Conservation (phyloP, 2,888 invertebrate species). For the Hybos culiciformis region DNA sequence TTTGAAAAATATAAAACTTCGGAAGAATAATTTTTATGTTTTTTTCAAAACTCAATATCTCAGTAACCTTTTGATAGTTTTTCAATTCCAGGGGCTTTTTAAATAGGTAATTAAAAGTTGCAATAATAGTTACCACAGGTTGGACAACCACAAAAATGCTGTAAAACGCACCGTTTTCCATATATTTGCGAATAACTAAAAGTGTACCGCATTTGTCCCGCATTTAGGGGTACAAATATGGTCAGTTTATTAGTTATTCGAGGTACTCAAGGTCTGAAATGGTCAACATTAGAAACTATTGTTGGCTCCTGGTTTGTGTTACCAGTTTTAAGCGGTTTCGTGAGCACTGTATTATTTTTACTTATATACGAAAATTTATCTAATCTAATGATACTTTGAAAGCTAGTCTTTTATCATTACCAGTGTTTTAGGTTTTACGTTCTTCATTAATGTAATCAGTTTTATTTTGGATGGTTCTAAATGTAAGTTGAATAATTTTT, state of each 20-base stretch:
- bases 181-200: too few relatives aligned
- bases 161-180: too few relatives aligned
- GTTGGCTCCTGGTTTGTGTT: slow-evolving; percentile 96
- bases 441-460: slow-evolving; percentile 86
- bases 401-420: slow-evolving; percentile 70
- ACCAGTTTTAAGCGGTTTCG: slow-evolving; percentile 80
- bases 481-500: slow-evolving; percentile 42
- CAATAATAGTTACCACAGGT: too few relatives aligned
- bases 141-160: too few relatives aligned
- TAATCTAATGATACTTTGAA: slow-evolving; percentile 59
- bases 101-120: too few relatives aligned
- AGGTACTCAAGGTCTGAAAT: slow-evolving; percentile 70
- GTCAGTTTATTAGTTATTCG: slow-evolving; percentile 85
- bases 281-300: slow-evolving; percentile 59
- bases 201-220: too few relatives aligned
- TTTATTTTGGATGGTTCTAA: slow-evolving; percentile 90
- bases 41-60: too few relatives aligned
- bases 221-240: too few relatives aligned
- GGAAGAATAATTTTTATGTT: too few relatives aligned
- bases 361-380: slow-evolving; percentile 71
- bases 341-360: slow-evolving; percentile 69
- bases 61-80: too few relatives aligned
- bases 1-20: too few relatives aligned
- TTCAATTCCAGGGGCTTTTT: too few relatives aligned
- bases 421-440: slow-evolving; percentile 87